Evolutionary conservation across 2,888 invertebrate genomes (phyloP).

Genomic region (Lamellibrachia satsuma): DNA sequence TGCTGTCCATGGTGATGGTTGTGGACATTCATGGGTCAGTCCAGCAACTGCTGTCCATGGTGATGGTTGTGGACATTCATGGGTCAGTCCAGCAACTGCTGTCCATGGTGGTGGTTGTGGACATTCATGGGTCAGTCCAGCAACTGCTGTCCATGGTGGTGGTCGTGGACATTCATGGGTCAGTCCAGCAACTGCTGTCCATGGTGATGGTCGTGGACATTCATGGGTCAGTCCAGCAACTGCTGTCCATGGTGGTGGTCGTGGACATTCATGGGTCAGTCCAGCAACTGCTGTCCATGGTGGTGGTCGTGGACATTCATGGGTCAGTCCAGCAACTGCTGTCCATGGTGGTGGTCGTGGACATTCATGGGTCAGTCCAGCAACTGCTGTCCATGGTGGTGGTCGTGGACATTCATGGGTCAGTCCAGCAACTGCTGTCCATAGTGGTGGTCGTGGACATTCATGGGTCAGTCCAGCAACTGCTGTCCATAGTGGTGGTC

Average conservation of each 20-base stretch:
- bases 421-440: background rate
- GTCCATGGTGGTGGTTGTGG: background rate
- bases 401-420: background rate
- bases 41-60: background rate
- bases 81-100: background rate
- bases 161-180: background rate
- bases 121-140: background rate
- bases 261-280: conserved; percentile 2
- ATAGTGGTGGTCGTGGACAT: too few relatives aligned
- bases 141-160: background rate
- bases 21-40: background rate
- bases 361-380: too few relatives aligned
- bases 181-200: background rate
- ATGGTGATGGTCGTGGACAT: too few relatives aligned
- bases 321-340: background rate
- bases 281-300: background rate
- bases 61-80: too few relatives aligned
- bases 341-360: background rate
- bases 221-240: background rate
- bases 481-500: background rate
- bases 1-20: background rate
- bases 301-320: too few relatives aligned
- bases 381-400: background rate
- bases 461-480: background rate
- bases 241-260: background rate